A percentile compares a stretch with the other conserved stretches of the same genome.
Conservation (phyloP, 30 jellyfish, hydroid and myxozoan species). For the Turritopsis dohrnii region DNA sequence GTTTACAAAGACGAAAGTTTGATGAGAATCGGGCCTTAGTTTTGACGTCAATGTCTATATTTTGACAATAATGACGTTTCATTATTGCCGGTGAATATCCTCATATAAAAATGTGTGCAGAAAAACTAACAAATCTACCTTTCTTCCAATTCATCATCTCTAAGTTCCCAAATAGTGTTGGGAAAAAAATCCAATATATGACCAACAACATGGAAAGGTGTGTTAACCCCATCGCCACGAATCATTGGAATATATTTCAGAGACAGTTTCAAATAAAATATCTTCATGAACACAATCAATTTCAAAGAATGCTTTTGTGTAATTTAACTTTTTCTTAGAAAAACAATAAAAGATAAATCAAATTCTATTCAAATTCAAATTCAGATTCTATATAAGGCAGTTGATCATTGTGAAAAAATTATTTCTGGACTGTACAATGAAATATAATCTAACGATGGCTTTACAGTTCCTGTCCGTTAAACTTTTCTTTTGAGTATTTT, state of each 20-base stretch:
- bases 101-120: too few relatives aligned
- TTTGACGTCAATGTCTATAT: too few relatives aligned
- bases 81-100: too few relatives aligned
- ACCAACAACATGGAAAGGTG: neutral
- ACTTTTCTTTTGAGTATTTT: too few relatives aligned
- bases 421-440: too few relatives aligned
- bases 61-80: too few relatives aligned
- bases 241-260: neutral
- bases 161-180: neutral
- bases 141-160: neutral
- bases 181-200: neutral
- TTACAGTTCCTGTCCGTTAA: too few relatives aligned
- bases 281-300: neutral
- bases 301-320: neutral
- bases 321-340: neutral
- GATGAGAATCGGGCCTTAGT: too few relatives aligned
- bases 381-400: neutral
- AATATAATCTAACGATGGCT: too few relatives aligned
- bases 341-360: neutral
- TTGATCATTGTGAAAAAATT: neutral
- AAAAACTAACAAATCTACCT: neutral
- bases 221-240: neutral
- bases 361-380: neutral
- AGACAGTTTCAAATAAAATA: neutral
- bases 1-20: too few relatives aligned